phyloP scores from a whole-genome alignment of 2,888 invertebrate genomes.

The Tinea trinotella region DNA sequence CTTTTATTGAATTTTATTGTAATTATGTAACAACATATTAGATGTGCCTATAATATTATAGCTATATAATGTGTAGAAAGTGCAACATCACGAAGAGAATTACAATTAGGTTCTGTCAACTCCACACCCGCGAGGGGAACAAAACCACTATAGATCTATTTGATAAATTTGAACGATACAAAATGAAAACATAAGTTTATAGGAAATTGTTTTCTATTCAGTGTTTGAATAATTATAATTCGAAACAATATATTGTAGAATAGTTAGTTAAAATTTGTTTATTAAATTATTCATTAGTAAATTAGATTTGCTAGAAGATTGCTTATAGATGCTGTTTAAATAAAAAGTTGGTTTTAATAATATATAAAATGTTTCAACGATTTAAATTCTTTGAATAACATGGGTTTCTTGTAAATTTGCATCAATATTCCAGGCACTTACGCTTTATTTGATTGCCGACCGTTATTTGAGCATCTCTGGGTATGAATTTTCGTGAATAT shows the following conservation, averaged over 20 bases:
- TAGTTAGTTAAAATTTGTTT: too few species aligned
- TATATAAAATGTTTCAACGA: background rate
- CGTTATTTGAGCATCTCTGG: constrained; percentile 12
- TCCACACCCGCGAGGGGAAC: constrained; percentile 6
- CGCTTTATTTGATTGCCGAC: constrained; percentile 17
- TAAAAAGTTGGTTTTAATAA: too few species aligned
- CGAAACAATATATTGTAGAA: background rate
- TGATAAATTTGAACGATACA: constrained; percentile 8
- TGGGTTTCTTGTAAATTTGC: constrained; percentile 5
- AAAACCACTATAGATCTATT: constrained; percentile 9
- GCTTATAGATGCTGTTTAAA: too few species aligned
- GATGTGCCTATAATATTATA: background rate
- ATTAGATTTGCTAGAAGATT: too few species aligned
- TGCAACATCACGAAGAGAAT: background rate
- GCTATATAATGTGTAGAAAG: background rate
- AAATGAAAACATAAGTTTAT: constrained; percentile 1
- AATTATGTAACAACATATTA: background rate
- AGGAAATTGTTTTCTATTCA: constrained; percentile 7
- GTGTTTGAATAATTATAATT: background rate
- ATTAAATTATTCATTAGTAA: too few species aligned
- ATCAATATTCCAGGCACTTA: constrained; percentile 15
- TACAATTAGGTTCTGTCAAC: constrained; percentile 17
- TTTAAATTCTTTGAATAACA: background rate
- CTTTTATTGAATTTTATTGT: background rate
- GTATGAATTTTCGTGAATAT: constrained; percentile 16